These are phyloP conservation scores for Melanotaenia nigrans DNA, from an alignment of 2,797 vertebrate genomes.

Conservation along the genomic window DNA sequence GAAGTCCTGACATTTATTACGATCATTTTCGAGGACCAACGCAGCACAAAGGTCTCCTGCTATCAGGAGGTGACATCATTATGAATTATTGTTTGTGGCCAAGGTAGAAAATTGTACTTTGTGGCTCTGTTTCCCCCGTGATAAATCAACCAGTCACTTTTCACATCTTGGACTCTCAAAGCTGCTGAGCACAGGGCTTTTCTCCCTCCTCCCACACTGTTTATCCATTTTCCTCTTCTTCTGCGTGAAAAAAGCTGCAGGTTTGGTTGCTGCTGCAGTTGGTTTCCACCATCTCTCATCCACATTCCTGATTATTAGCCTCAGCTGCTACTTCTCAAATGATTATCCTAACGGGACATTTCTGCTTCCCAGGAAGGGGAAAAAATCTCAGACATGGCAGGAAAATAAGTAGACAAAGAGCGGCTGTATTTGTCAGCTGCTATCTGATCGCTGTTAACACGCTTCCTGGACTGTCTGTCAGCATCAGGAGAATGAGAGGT, in stretches of 20 bases:
- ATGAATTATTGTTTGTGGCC: slow-evolving; percentile 99
- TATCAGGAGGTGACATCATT: slow-evolving; percentile 96
- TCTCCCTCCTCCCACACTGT: slow-evolving; percentile 56
- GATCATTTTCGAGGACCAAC: slow-evolving; percentile 88
- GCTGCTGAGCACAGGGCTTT: slow-evolving; percentile 94
- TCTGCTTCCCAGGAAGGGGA: slow-evolving; percentile 19
- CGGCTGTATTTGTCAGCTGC: slow-evolving; percentile 63
- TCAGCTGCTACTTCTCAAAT: slow-evolving; percentile 45
- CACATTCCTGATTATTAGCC: slow-evolving; percentile 41
- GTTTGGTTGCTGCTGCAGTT: slow-evolving; percentile 54
- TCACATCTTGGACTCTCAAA: slow-evolving; percentile 90
- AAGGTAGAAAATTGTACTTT: slow-evolving; percentile 99
- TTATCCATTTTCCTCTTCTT: slow-evolving; percentile 63
- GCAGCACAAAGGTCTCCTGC: slow-evolving; percentile 90
- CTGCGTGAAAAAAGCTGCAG: slow-evolving; percentile 65
- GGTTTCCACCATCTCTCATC: slow-evolving; percentile 50
- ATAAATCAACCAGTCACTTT: slow-evolving; percentile 98
- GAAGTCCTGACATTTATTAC: slow-evolving; percentile 95
- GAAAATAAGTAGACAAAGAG: slow-evolving; percentile 61
- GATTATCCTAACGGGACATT: slow-evolving; percentile 44
- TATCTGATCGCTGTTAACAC: slow-evolving; percentile 78
- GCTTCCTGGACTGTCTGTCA: slow-evolving; percentile 61
- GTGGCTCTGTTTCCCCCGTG: slow-evolving; percentile 92
- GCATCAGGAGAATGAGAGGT: slow-evolving; percentile 72
- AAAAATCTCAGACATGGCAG: slow-evolving; percentile 42